Evolutionary conservation across 2,113 vertebrate species (phyloP).

Genomic region (Corydoras maculifer): DNA sequence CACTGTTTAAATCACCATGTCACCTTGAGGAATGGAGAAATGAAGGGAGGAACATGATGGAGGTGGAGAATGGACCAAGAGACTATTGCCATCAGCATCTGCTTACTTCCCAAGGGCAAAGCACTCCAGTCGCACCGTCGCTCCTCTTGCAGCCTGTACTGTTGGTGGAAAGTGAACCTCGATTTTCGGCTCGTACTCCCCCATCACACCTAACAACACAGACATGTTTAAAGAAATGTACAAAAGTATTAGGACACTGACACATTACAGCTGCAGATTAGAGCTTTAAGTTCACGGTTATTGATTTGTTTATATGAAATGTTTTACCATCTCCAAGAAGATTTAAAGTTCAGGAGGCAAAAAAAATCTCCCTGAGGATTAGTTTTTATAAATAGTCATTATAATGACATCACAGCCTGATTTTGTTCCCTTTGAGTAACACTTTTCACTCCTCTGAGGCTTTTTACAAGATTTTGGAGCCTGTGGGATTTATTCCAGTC

Average conservation of each 20-base stretch:
- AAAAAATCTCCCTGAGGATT: too few species aligned
- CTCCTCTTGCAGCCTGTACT: slow-evolving; percentile 82
- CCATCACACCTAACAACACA: slow-evolving; percentile 80
- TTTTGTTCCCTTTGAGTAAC: too few species aligned
- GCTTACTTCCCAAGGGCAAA: slow-evolving; percentile 98
- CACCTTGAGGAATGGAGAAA: slow-evolving; percentile 6
- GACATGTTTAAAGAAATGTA: slow-evolving; percentile 37
- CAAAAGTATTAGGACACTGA: slow-evolving; percentile 42
- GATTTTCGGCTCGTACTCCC: slow-evolving; percentile 97
- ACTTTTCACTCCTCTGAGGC: too few species aligned
- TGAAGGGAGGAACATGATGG: neutral
- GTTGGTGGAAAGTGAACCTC: slow-evolving; percentile 89
- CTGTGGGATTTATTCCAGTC: too few species aligned
- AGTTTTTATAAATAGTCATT: too few species aligned
- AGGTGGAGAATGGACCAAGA: neutral
- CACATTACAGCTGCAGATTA: neutral
- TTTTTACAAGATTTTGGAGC: too few species aligned
- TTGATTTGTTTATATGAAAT: too few species aligned
- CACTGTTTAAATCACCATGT: neutral
- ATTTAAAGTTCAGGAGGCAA: too few species aligned
- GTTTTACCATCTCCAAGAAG: too few species aligned
- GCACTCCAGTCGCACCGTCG: slow-evolving; percentile 89
- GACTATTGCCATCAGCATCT: slow-evolving; percentile 12
- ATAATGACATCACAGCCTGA: too few species aligned
- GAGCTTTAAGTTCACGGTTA: neutral